Evolutionary conservation across 2,797 vertebrate species (phyloP).

Genomic region (Moxostoma hubbsi): DNA sequence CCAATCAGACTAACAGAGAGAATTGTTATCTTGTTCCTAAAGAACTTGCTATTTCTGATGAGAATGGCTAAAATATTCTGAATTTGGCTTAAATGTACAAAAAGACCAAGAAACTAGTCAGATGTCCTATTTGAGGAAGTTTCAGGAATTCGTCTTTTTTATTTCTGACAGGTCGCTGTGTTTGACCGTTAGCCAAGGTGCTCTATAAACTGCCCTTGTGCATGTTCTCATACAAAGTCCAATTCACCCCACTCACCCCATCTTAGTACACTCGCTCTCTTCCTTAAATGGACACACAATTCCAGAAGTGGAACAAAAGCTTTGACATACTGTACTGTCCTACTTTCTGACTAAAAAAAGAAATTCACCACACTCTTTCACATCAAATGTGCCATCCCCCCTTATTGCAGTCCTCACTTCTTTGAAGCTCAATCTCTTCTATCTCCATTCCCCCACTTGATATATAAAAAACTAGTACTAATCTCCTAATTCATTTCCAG

Average conservation of each 20-base stretch:
- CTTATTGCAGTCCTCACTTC: slow-evolving; percentile 26
- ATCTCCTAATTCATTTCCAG: slow-evolving; percentile 69
- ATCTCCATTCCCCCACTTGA: slow-evolving; percentile 8
- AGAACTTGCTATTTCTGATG: not conserved
- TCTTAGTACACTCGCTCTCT: slow-evolving; percentile 42
- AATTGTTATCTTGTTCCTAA: no score
- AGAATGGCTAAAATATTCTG: not conserved
- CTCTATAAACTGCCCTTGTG: slow-evolving; percentile 27
- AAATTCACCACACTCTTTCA: slow-evolving; percentile 43
- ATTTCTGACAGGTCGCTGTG: slow-evolving; percentile 14
- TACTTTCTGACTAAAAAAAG: slow-evolving; percentile 57
- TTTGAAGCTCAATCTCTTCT: slow-evolving; percentile 1
- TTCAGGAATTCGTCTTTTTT: not conserved
- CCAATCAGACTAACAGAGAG: no score
- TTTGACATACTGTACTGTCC: slow-evolving; percentile 60
- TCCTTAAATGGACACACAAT: slow-evolving; percentile 53
- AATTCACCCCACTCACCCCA: slow-evolving; percentile 19
- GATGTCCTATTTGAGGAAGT: not conserved
- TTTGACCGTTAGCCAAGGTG: slow-evolving; percentile 33
- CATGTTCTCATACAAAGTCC: slow-evolving; percentile 13
- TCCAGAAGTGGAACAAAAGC: slow-evolving; percentile 54
- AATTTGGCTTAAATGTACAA: not conserved
- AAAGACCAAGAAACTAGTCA: not conserved
- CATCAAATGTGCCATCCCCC: slow-evolving; percentile 49
- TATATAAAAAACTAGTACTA: slow-evolving; percentile 37